Evolutionary conservation across 2,113 vertebrate species (phyloP), one percentile per base, ranked within the genome.

Genomic region (Laticauda laticaudata): DNA sequence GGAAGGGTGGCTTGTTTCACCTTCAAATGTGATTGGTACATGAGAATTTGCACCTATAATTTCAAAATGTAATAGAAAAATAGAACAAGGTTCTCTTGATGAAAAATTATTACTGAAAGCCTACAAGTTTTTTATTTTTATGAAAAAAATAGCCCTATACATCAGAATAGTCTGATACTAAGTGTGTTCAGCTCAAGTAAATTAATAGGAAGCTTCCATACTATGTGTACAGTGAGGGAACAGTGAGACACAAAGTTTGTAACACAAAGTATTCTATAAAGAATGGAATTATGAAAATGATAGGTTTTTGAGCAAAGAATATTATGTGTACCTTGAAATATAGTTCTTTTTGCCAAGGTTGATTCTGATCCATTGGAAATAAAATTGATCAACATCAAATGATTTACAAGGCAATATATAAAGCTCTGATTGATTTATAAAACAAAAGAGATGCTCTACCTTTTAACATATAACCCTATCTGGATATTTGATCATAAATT

Each of bases 401-500:
- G 90, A 94, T 87, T 90, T 87, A 87, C 91, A 53, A 90, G n/a
- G 20, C 94, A 81, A 59, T 90, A 51, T 14, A 93, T 87, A 94
- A 92, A 7, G 23, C 61, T 0, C 0, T 59, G 1, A 43, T 53
- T 69, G 86, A 95, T 87, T 87, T 75, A 88, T 92, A 57, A 94
- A 54, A 20, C 92, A 5, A 94, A 95, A 95, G 20, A 21, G 4
- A 87, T 4, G 2, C 0, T 55, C n/a, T 91, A 91, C 59, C 26
- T 94, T 81, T 11, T 81, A 92, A 95, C 93, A 96, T 95, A 86
- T 95, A 96, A 93, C 8, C 91, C 92, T 91, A 93, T 87, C 12
- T 89, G 92, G 92, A 86, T 91, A 95, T 48, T 26, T 93, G 3
- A 61, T 95, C 94, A 94, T 91, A 94, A 95, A 95, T 96, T 96